phyloP scores from a whole-genome alignment of 2,113 vertebrate species.

The Serilophus lunatus region DNA sequence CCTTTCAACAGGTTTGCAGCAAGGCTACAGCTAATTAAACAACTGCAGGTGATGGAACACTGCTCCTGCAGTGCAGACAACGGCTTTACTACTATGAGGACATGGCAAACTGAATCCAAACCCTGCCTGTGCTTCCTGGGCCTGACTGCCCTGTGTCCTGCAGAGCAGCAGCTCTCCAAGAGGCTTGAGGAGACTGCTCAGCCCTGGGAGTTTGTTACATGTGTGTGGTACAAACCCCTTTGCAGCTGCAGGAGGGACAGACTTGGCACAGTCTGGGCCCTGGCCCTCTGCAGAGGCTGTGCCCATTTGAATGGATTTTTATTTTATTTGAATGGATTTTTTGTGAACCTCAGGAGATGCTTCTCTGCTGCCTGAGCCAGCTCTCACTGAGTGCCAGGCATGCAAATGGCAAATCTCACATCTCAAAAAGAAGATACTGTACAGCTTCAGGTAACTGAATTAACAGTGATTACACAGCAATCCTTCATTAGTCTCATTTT shows the following conservation, averaged over 20 bases:
- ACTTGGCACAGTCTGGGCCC: neutral
- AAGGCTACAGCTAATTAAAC: conserved; percentile 52
- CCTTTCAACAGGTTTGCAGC: conserved; percentile 43
- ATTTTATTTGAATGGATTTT: neutral
- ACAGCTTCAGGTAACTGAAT: neutral
- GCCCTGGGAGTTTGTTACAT: neutral
- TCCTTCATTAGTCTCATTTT: neutral
- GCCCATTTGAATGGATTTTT: neutral
- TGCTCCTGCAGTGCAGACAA: conserved; percentile 23
- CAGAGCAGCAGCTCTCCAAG: neutral
- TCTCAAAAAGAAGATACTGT: neutral
- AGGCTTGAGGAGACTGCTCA: neutral
- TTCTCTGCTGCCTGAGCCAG: neutral
- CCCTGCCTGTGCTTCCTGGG: neutral
- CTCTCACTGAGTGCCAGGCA: neutral
- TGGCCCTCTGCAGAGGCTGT: neutral
- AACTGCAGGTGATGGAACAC: neutral
- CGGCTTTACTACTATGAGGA: neutral
- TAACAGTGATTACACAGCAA: neutral
- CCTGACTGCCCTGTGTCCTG: neutral
- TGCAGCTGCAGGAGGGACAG: neutral
- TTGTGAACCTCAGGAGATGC: neutral
- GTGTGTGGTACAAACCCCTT: neutral
- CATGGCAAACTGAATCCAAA: neutral
- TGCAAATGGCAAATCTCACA: neutral